Conservation (phyloP, 2,888 invertebrate genomes). For the Zygaena filipendulae region DNA sequence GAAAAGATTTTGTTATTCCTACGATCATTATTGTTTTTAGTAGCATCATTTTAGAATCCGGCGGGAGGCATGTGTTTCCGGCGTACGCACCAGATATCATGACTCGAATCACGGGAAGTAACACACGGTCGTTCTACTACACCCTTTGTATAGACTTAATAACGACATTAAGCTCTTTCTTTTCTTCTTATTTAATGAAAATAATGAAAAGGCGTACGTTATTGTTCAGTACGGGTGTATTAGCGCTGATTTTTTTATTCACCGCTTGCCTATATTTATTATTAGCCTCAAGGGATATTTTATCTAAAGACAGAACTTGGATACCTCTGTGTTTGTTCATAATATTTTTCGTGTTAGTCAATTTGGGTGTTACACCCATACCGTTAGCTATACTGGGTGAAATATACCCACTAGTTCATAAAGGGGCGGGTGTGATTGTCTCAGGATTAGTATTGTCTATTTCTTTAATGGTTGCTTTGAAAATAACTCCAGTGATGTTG, state of each 20-base stretch:
- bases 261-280: conserved; percentile 28
- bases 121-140: conserved; percentile 28
- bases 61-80: conserved; percentile 39
- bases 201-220: conserved; percentile 31
- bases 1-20: conserved; percentile 35
- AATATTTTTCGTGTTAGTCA: conserved; percentile 32
- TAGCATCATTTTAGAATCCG: conserved; percentile 27
- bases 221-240: conserved; percentile 31
- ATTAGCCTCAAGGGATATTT: conserved; percentile 20
- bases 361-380: conserved; percentile 41
- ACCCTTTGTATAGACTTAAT: conserved; percentile 33
- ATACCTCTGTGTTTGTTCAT: conserved; percentile 29
- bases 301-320: conserved; percentile 24
- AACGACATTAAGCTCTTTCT: conserved; percentile 28
- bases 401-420: conserved; percentile 36
- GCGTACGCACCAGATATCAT: conserved; percentile 40
- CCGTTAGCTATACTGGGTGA: conserved; percentile 40
- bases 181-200: conserved; percentile 32
- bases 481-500: conserved; percentile 31
- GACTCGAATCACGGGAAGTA: conserved; percentile 27
- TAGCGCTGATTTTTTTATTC: conserved; percentile 24
- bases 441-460: conserved; percentile 27
- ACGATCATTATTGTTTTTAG: conserved; percentile 25
- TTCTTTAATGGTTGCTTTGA: conserved; percentile 24
- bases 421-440: conserved; percentile 28